Base-by-base conservation (phyloP, 2,797 vertebrate species). In the Myiotriccus ornatus region DNA sequence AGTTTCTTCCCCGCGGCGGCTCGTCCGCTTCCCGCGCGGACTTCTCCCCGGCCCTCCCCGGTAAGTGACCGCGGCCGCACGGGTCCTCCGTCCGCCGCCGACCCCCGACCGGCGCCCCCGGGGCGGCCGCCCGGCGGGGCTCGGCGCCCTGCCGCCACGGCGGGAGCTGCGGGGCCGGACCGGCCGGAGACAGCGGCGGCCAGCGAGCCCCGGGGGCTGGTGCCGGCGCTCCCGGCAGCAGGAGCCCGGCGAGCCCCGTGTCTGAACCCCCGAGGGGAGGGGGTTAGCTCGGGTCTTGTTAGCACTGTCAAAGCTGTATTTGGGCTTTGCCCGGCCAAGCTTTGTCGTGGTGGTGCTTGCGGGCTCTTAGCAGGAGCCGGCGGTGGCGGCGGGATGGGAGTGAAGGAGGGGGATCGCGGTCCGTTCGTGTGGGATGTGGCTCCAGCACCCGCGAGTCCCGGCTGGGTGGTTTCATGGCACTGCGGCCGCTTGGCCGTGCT, bases 1-100 rank as follows among this genome's bases (percentile, higher is more conserved):
- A 98, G 97, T 98, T 98, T 98, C 97, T 97, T 96, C 96, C 96
- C 96, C 94, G 73, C 95, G 77, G 93, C 76, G 90, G 75, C 95
- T 89, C 86, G 92, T 83, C 84, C 73, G 60, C 80, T 89, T 60
- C 88, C 88, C 67, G 53, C 90, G 67, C 56, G 32, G 89, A 89
- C 88, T 87, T 80, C 76, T 88, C 69, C 76, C 87, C 56, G 49
- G 87, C 84, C 94, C 96, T 87, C 86, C 95, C 37, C 65, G 98
- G 97, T 98, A 97, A 98, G 96, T 95, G 92, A 90, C 71, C 39
- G 17, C 50, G 47, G 60, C 12, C 67, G 10, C 11, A n/a, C 35
- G 12, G 95, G 97, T 97, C 95, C 59, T 53, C 41, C 15, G 35
- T 34, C 62, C 28, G 32, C 25, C 70, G 10, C 46, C 44, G 32